Base-by-base conservation (phyloP, 2,888 invertebrate species). In the Galerucella nymphaeae region DNA sequence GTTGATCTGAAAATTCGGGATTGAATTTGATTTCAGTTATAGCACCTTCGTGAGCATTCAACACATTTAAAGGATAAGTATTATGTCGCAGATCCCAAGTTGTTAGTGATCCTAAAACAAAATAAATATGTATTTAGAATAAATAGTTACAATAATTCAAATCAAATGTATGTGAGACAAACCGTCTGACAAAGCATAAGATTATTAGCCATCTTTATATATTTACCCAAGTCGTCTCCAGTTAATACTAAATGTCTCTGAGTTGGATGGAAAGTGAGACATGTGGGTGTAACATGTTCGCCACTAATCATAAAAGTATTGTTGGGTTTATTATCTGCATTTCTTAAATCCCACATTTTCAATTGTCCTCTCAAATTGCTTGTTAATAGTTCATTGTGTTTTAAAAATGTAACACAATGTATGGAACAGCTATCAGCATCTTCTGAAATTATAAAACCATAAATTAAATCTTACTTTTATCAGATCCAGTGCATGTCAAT, bases 71-170 rank as follows among this genome's bases (percentile, higher is more conserved):
- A 0, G 97, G 96, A 83, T 91, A 94, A 3, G 92, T 91, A 72
- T 94, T 93, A 81, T 95, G 93, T 30, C 97, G 89, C 76, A 97
- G 87, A 86, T 97, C 97, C 96, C 97, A 97, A 1, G 96, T 91
- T 0, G 95, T 94, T 41, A 97, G 86, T 1, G 94, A 91, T 0
- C 97, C 85, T 68, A 59, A 62, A 70, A 64, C 14, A 65, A 61
- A 59, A 23, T n/a, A n/a, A 41, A 30, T 9, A 30, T 61, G 18
- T 61, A 11, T 45, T 45, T 45, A 45, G 13, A 6, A 45, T 45
- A 38, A 38, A 13, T 11, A 45, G 45, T 45, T 14, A 45, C 45
- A 45, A 38, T 38, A 38, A 38, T 38, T 38, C 9, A 38, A 9
- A 38, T 38, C 30, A 2, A 38, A 38, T 8, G 1, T 9, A 38